Evolutionary conservation across 1,140 invertebrate genomes (phyloP).

Genomic region (Drosophila busckii): DNA sequence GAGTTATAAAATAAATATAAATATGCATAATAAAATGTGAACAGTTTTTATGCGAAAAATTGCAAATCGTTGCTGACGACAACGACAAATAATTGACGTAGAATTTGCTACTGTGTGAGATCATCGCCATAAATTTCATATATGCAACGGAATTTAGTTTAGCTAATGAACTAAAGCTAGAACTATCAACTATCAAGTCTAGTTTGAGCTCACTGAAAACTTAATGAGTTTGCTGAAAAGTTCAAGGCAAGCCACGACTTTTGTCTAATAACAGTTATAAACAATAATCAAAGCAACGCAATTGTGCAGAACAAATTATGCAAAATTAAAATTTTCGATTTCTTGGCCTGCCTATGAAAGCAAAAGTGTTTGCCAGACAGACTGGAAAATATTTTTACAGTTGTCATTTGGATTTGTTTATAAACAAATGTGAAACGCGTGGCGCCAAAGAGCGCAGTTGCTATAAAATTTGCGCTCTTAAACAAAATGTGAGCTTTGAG

Average conservation of each 20-base stretch:
- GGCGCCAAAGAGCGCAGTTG: slow-evolving; percentile 21
- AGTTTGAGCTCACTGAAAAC: slow-evolving; percentile 1
- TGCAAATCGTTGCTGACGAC: slow-evolving; percentile 23
- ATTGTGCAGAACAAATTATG: too few species aligned
- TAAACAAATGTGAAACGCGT: slow-evolving; percentile 60
- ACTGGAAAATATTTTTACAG: slow-evolving; percentile 49
- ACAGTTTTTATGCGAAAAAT: slow-evolving; percentile 48
- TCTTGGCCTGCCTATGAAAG: slow-evolving; percentile 28
- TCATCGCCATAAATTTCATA: slow-evolving; percentile 44
- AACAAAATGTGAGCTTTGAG: slow-evolving; percentile 16
- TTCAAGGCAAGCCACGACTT: slow-evolving; percentile 29
- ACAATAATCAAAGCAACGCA: slow-evolving; percentile 29
- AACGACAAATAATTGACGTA: slow-evolving; percentile 14
- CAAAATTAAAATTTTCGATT: slow-evolving; percentile 18
- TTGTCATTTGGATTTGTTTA: slow-evolving; percentile 55
- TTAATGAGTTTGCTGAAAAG: not conserved
- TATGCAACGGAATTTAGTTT: not conserved
- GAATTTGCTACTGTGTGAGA: slow-evolving; percentile 45
- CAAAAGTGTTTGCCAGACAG: slow-evolving; percentile 49
- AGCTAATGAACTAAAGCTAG: slow-evolving; percentile 1
- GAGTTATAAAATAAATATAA: slow-evolving; percentile 29
- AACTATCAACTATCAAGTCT: slow-evolving; percentile 5
- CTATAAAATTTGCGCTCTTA: slow-evolving; percentile 30
- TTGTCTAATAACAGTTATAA: slow-evolving; percentile 49
- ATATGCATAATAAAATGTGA: slow-evolving; percentile 39